Base-by-base conservation (phyloP, 2,888 invertebrate genomes). In the Seladonia tumulorum region DNA sequence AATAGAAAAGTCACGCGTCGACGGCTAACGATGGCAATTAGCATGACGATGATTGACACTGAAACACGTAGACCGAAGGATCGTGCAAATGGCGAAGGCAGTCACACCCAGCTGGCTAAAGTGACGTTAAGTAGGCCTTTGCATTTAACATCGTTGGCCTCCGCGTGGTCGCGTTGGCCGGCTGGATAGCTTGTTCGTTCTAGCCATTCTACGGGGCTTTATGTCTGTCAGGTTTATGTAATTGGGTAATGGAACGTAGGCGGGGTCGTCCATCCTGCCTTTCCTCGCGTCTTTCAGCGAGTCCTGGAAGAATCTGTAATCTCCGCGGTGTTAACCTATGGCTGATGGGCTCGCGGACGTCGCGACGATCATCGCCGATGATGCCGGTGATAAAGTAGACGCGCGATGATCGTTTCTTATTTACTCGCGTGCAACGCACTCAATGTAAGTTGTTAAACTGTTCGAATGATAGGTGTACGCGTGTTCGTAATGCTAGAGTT, bases 211-310 rank as follows among this genome's bases (percentile, higher is more conserved):
- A 63, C 75, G 77, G 63, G 74, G 73, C 63, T 85, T 79, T 53
- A 63, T 47, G 81, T 82, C 84, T 83, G 75, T 85, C 85, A 72
- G 81, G 86, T 89, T 93, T 93, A 92, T 89, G 92, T 90, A 93
- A 93, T 91, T 81, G 89, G 39, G 89, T 91, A 92, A 93, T 90
- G 88, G 88, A 82, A 89, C 89, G 93, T 92, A 87, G 92, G 92
- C 92, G 93, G 91, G 89, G 92, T 91, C 87, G 87, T 90, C 85
- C 88, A 86, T 91, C 88, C 85, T 87, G 82, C 81, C 81, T 87
- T 85, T 88, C 87, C 79, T 80, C 87, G 82, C 72, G 79, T 87
- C 82, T 78, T 74, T 81, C 29, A 60, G 71, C 73, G 77, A 76
- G 75, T 25, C 60, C 53, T n/a, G 53, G 42, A 72, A 47, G 71